phyloP scores from a whole-genome alignment of 2,113 vertebrate genomes.

The Sturnus vulgaris region DNA sequence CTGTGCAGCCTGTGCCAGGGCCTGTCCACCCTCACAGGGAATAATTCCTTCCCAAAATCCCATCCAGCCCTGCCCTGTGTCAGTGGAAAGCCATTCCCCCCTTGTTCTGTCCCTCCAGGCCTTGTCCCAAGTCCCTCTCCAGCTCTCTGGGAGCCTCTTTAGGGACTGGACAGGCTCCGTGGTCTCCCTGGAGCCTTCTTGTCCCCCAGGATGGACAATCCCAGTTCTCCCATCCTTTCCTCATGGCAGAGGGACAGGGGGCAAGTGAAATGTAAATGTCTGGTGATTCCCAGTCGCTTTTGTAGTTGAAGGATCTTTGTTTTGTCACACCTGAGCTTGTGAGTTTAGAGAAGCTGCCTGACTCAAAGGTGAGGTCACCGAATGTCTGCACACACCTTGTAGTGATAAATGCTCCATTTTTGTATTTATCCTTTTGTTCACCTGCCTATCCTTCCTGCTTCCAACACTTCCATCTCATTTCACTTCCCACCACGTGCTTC shows the following conservation, averaged over 20 bases:
- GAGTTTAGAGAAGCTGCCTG: neutral
- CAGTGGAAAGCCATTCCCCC: neutral
- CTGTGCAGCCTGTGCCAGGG: neutral
- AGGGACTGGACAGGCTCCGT: neutral
- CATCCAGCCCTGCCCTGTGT: neutral
- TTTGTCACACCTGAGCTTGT: neutral
- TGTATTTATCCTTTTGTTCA: neutral
- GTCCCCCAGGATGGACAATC: neutral
- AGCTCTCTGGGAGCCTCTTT: neutral
- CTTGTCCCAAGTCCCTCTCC: neutral
- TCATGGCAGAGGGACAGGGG: neutral
- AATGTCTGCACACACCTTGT: neutral
- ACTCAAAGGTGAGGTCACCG: neutral
- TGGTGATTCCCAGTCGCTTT: neutral
- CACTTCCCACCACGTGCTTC: neutral
- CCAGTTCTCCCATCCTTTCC: neutral
- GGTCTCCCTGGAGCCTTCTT: neutral
- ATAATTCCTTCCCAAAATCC: neutral
- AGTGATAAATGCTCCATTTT: neutral
- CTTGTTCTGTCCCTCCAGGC: neutral
- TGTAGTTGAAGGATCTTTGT: neutral
- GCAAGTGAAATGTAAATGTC: too few relatives aligned
- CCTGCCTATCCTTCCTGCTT: neutral
- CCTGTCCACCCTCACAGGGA: neutral
- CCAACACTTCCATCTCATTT: neutral